A percentile compares a stretch with the other conserved stretches of the same genome.
Evolutionary conservation across 2,888 invertebrate genomes (phyloP).

Genomic region (Athrips mouffetella): DNA sequence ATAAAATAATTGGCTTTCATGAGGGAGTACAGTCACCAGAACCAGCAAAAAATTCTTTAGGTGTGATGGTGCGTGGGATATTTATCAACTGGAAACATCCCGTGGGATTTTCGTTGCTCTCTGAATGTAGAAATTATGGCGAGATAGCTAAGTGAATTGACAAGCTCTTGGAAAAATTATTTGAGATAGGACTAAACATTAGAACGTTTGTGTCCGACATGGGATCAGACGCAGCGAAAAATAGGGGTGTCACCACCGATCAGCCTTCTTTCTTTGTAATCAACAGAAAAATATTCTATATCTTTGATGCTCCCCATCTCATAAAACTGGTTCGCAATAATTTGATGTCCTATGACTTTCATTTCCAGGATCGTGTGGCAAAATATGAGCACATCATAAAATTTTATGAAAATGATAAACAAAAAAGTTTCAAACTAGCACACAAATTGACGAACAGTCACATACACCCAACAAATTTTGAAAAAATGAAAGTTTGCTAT

Average conservation of each 20-base stretch:
- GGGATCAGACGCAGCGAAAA: constrained; percentile 25
- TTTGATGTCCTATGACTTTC: constrained; percentile 31
- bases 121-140: constrained; percentile 20
- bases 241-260: constrained; percentile 24
- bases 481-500: constrained; percentile 20
- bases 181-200: constrained; percentile 30
- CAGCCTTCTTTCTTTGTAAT: constrained; percentile 31
- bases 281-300: constrained; percentile 32
- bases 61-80: constrained; percentile 29
- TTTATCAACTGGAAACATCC: constrained; percentile 29
- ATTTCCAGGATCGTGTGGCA: constrained; percentile 23
- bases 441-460: constrained; percentile 35
- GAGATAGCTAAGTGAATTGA: constrained; percentile 29
- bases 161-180: constrained; percentile 26
- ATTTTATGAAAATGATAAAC: constrained; percentile 29
- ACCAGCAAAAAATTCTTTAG: constrained; percentile 28
- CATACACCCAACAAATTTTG: constrained; percentile 29
- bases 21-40: constrained; percentile 26
- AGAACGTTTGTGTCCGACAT: constrained; percentile 27
- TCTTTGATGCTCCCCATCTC: constrained; percentile 34
- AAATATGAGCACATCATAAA: constrained; percentile 25
- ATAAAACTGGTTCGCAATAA: constrained; percentile 30
- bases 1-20: constrained; percentile 31
- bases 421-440: constrained; percentile 26
- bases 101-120: constrained; percentile 27